These are phyloP conservation scores for Boloria selene DNA, from an alignment of 2,888 invertebrate genomes.

Conservation along the genomic window DNA sequence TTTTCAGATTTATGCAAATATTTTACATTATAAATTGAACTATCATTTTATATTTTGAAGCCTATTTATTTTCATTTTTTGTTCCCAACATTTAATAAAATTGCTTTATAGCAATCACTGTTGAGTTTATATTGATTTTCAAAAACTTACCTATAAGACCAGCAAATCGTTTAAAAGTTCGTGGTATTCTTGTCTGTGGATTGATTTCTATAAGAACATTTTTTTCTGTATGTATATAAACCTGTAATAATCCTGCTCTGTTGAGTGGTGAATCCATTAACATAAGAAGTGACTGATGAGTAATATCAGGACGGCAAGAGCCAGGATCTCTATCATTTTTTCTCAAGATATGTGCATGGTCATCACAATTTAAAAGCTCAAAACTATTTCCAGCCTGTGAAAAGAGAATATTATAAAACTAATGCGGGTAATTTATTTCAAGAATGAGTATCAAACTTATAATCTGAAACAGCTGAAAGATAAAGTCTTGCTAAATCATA, in stretches of 20 bases:
- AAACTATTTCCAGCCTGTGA: slow-evolving; percentile 92
- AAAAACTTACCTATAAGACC: slow-evolving; percentile 92
- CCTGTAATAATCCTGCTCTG: slow-evolving; percentile 97
- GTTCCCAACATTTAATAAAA: too few relatives aligned
- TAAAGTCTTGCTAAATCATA: neutral
- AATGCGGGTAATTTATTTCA: neutral
- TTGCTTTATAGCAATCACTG: too few relatives aligned
- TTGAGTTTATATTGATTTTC: neutral
- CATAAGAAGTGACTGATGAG: slow-evolving; percentile 98
- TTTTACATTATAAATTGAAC: too few relatives aligned
- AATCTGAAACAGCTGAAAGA: too few relatives aligned
- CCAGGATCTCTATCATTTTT: slow-evolving; percentile 94
- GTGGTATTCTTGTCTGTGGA: slow-evolving; percentile 97
- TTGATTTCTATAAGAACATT: slow-evolving; percentile 97
- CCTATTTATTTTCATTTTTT: too few relatives aligned
- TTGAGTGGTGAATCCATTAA: slow-evolving; percentile 98
- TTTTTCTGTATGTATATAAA: slow-evolving; percentile 94
- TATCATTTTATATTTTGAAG: too few relatives aligned
- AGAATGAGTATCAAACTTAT: too few relatives aligned
- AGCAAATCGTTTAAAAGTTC: slow-evolving; percentile 98
- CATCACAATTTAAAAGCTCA: slow-evolving; percentile 96
- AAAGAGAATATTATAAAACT: neutral
- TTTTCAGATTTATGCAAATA: too few relatives aligned
- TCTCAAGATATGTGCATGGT: slow-evolving; percentile 91
- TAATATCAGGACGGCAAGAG: slow-evolving; percentile 96